Evolutionary conservation across 2,113 vertebrate species (phyloP).

Genomic region (Clarias magur): DNA sequence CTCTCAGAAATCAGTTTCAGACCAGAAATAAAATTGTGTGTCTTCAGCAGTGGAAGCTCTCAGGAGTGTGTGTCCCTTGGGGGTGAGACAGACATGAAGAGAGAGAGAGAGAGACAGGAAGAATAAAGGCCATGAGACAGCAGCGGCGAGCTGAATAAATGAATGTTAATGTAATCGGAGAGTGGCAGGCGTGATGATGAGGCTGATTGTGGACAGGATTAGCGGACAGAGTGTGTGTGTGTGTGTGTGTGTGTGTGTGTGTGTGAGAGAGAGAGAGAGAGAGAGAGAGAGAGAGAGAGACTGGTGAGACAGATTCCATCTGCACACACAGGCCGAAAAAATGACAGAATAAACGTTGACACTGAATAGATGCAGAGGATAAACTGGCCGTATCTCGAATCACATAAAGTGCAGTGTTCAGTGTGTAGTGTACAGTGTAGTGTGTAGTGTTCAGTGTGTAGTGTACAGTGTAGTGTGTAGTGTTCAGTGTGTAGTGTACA

Average conservation of each 20-base stretch:
- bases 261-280: neutral
- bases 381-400: neutral
- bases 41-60: neutral
- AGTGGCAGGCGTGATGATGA: constrained; percentile 4
- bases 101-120: neutral
- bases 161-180: constrained; percentile 27
- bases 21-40: neutral
- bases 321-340: neutral
- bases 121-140: constrained; percentile 11
- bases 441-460: no score
- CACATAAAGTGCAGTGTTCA: no score
- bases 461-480: no score
- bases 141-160: constrained; percentile 8
- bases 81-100: no score
- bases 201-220: constrained; percentile 29
- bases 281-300: neutral
- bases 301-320: constrained; percentile 1
- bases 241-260: constrained; percentile 3
- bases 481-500: no score
- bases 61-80: neutral
- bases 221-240: neutral
- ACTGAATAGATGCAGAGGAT: neutral
- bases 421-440: no score
- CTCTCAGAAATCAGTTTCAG: neutral
- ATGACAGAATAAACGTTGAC: neutral